Evolutionary conservation across 2,888 invertebrate genomes (phyloP).

Genomic region (Melangyna quadrimaculata): DNA sequence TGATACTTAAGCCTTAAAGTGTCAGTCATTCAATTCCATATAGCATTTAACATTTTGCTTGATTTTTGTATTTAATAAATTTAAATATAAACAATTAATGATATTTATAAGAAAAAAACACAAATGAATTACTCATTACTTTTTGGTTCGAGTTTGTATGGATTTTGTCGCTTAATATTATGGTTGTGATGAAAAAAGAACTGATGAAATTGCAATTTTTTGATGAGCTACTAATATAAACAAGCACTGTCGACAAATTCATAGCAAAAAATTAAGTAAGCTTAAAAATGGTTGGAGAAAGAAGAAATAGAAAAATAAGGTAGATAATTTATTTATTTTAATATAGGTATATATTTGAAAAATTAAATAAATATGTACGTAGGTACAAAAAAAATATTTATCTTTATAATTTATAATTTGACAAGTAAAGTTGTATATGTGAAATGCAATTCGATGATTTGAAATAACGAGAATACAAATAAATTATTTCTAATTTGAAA

Average conservation of each 20-base stretch:
- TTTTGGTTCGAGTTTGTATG: conserved; percentile 16
- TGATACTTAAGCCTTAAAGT: conserved; percentile 77
- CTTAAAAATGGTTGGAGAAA: background rate
- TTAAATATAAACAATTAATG: background rate
- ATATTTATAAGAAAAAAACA: background rate
- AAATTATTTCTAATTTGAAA: too few species aligned
- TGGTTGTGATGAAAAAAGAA: conserved; percentile 17
- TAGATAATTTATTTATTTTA: background rate
- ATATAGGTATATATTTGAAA: background rate
- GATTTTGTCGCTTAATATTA: conserved; percentile 21
- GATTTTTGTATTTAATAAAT: background rate
- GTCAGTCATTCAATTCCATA: conserved; percentile 80
- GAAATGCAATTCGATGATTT: too few species aligned
- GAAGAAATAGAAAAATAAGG: background rate
- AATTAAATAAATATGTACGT: too few species aligned
- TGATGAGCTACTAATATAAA: conserved; percentile 12
- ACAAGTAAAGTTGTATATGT: too few species aligned
- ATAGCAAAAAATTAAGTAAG: conserved; percentile 29
- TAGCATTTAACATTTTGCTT: conserved; percentile 22
- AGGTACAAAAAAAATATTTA: too few species aligned
- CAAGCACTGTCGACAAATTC: conserved; percentile 68
- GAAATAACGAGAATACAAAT: too few species aligned
- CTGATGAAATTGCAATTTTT: conserved; percentile 28
- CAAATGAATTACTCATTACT: background rate
- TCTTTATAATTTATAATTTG: too few species aligned